These are phyloP conservation scores for Crotalus adamanteus DNA, from an alignment of 2,797 vertebrate species.

Conservation along the genomic window DNA sequence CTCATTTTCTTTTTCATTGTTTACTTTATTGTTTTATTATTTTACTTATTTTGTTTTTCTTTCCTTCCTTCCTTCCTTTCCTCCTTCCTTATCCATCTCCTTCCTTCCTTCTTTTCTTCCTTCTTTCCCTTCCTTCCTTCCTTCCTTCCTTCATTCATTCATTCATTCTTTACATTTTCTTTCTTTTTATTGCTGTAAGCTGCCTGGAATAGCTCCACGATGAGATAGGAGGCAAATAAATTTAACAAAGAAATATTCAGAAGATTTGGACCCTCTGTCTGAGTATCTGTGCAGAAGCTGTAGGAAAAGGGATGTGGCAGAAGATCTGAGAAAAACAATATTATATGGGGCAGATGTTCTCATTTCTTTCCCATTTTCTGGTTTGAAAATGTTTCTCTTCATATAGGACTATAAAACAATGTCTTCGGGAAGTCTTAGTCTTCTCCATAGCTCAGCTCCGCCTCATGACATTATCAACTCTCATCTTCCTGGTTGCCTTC, in stretches of 20 bases:
- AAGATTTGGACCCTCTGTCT: neutral
- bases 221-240: neutral
- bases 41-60: neutral
- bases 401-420: neutral
- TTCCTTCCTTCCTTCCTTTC: neutral
- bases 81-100: neutral
- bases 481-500: neutral
- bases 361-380: neutral
- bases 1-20: neutral
- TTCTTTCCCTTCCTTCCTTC: too few relatives aligned
- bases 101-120: too few relatives aligned
- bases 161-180: neutral
- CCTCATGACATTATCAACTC: neutral
- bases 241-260: neutral
- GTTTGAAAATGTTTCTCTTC: neutral
- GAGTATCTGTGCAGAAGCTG: neutral
- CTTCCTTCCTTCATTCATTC: too few relatives aligned
- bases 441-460: neutral
- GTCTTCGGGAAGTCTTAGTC: neutral
- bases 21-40: neutral
- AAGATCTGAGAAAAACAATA: neutral
- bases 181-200: neutral
- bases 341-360: neutral
- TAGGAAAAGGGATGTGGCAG: neutral
- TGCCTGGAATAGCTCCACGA: neutral